Evolutionary conservation across 1,140 invertebrate genomes (phyloP), one percentile per base, ranked within the genome.

Genomic region (Euura lappo): DNA sequence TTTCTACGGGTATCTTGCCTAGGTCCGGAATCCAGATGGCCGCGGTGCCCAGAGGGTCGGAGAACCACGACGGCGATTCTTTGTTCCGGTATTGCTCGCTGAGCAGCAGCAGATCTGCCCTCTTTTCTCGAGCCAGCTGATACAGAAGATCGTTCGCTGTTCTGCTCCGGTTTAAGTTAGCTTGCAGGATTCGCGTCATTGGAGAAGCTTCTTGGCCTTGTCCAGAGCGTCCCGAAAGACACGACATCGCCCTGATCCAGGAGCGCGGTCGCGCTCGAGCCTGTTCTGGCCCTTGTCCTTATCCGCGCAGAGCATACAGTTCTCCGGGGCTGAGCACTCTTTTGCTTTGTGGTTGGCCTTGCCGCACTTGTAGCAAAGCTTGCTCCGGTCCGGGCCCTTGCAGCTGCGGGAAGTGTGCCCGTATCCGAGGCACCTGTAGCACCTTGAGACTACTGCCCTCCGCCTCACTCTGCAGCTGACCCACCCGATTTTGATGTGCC

Each of bases 121-220:
- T 13, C 10, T 64, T 10, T 64, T 64, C 60, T 28, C 28, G 28
- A 28, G 28, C 28, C 28, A 28, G 28, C 1, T 28, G 28, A 28
- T 28, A 28, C 28, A 64, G 2, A 11, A 64, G 60, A 10, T 11
- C 13, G 60, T 64, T 28, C 28, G 28, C 28, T 28, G 71, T 72
- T 51, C 71, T 72, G n/a, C 71, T 69, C 13, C 71, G 66, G 71
- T 72, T 69, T 66, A 69, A 47, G 71, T 69, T 72, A 43, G 65
- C 71, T 47, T 72, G 71, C 43, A 69, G 47, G 10, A 69, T 47
- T 3, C 65, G 66, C 65, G 28, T 28, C 28, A 28, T 72, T 45
- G 43, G 64, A n/a, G 60, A 45, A 66, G 10, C 71, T 7, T 60
- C 51, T 65, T 72, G 71, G 65, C 51, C 71, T 51, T 66, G 65